Conservation (phyloP, 2,797 vertebrate species). For the Tragelaphus eurycerus region DNA sequence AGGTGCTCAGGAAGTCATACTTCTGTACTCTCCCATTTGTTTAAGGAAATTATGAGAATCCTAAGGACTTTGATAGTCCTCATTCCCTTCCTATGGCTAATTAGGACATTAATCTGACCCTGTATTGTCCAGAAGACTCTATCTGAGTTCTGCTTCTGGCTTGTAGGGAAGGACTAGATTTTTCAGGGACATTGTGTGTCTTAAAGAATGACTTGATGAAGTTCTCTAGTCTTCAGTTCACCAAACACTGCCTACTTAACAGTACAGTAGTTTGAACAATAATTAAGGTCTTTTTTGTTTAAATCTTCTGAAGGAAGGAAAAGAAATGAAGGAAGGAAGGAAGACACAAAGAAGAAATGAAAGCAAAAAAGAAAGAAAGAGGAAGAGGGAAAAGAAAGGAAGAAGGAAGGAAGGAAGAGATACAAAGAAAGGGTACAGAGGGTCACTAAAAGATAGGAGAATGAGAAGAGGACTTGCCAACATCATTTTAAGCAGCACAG, state of each 20-base stretch:
- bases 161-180: background rate
- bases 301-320: background rate
- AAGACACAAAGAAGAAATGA: no score
- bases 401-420: background rate
- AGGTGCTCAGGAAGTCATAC: background rate
- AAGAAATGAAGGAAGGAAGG: no score
- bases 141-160: background rate
- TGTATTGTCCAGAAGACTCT: background rate
- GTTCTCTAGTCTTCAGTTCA: background rate
- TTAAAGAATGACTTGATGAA: background rate
- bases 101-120: background rate
- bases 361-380: no score
- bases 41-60: background rate
- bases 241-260: background rate
- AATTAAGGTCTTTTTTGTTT: background rate
- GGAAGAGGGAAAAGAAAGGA: background rate
- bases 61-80: background rate
- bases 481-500: background rate
- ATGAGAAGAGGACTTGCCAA: background rate
- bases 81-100: background rate
- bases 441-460: background rate
- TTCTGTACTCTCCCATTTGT: background rate
- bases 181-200: background rate
- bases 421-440: background rate
- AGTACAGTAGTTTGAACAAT: background rate